A percentile compares a stretch with the other conserved stretches of the same genome.
Evolutionary conservation across 2,797 vertebrate species (phyloP).

Genomic region (Ctenosaura bakeri): DNA sequence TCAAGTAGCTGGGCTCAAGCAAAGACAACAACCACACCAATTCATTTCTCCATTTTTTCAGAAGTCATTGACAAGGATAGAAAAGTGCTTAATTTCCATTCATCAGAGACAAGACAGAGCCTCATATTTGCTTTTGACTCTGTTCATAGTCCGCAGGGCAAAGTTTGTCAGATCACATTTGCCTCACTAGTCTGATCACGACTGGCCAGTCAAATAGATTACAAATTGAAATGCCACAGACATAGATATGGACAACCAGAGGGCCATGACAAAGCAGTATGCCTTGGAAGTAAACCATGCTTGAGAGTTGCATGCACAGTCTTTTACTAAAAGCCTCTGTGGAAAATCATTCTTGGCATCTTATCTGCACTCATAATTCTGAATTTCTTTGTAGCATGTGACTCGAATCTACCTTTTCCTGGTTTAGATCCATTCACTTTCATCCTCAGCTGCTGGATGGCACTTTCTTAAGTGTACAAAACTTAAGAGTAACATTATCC

Average conservation of each 20-base stretch:
- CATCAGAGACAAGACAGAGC: constrained; percentile 11
- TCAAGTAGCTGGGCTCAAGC: constrained; percentile 38
- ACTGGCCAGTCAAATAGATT: background rate
- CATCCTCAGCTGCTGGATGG: background rate
- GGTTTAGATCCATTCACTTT: background rate
- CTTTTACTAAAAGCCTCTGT: background rate
- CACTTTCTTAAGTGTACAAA: background rate
- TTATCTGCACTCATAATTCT: background rate
- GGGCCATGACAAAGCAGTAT: background rate
- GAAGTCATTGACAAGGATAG: constrained; percentile 29
- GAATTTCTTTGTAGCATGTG: background rate
- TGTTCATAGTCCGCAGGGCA: background rate
- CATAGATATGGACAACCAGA: background rate
- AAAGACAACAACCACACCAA: constrained; percentile 16
- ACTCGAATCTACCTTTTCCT: background rate
- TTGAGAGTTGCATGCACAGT: background rate
- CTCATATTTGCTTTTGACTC: constrained; percentile 25
- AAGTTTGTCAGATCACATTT: background rate
- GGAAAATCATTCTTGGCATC: background rate
- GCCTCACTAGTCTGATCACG: constrained; percentile 3
- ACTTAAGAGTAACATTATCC: background rate
- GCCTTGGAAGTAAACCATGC: background rate
- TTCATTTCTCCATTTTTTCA: constrained; percentile 24
- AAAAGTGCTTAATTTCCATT: constrained; percentile 18
- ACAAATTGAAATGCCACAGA: background rate